These are phyloP conservation scores for Cordilura impudica DNA, from an alignment of 2,888 invertebrate species.

Conservation along the genomic window DNA sequence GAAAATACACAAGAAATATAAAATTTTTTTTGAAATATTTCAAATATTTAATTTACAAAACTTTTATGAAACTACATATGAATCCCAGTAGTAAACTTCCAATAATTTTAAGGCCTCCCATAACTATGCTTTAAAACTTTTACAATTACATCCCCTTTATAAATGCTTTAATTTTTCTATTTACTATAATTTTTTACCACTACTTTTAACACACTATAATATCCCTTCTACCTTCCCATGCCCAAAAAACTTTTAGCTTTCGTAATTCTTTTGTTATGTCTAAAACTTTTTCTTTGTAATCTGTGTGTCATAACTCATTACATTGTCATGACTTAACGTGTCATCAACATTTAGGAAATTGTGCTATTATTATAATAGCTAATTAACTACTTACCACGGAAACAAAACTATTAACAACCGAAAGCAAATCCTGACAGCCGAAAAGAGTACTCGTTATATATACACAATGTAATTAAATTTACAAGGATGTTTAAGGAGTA, in stretches of 20 bases:
- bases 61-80: too few species aligned
- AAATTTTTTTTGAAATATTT: too few species aligned
- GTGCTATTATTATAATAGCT: constrained; percentile 29
- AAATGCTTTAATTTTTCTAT: not conserved
- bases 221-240: too few species aligned
- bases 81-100: too few species aligned
- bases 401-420: constrained; percentile 29
- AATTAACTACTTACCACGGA: constrained; percentile 38
- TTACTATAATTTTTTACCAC: too few species aligned
- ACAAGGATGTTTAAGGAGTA: constrained; percentile 13
- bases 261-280: not conserved
- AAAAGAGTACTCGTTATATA: constrained; percentile 26
- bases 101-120: not conserved
- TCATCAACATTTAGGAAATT: constrained; percentile 32
- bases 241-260: not conserved
- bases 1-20: too few species aligned
- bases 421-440: constrained; percentile 9
- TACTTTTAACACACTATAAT: too few species aligned
- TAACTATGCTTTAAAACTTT: not conserved
- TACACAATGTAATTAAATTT: constrained; percentile 45
- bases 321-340: constrained; percentile 39
- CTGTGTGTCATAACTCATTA: constrained; percentile 33
- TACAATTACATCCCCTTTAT: not conserved
- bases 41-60: too few species aligned
- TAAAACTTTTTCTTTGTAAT: not conserved